phyloP scores from a whole-genome alignment of 2,797 vertebrate genomes.

The Pipistrellus pipistrellus region DNA sequence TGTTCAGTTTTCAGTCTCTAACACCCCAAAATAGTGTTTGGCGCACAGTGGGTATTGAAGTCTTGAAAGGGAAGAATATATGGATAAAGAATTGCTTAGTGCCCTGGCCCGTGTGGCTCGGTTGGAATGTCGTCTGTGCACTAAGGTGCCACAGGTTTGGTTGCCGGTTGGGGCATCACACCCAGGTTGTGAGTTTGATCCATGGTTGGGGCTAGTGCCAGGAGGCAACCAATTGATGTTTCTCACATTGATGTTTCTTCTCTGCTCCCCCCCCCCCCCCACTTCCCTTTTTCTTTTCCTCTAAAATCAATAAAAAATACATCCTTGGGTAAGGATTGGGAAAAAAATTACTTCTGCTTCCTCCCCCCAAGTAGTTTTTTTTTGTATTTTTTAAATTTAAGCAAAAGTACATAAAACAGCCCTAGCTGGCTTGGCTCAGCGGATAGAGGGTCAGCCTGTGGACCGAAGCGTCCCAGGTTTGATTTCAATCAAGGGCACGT shows the following conservation, averaged over 20 bases:
- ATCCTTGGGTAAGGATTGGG: not conserved
- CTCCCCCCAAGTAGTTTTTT: not conserved
- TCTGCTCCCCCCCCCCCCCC: too few relatives aligned
- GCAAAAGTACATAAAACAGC: not conserved
- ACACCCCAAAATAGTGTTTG: not conserved
- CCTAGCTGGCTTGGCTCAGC: too few relatives aligned
- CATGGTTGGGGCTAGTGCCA: not conserved
- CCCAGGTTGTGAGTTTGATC: not conserved
- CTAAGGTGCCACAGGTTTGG: not conserved
- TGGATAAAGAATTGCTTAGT: not conserved
- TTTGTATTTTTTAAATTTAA: conserved; percentile 34
- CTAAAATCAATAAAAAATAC: not conserved
- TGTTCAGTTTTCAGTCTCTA: conserved; percentile 40
- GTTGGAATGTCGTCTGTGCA: not conserved
- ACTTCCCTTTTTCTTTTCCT: too few relatives aligned
- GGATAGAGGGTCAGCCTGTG: too few relatives aligned
- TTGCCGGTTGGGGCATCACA: not conserved
- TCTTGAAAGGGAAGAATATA: conserved; percentile 19
- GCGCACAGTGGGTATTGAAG: not conserved
- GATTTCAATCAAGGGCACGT: too few relatives aligned
- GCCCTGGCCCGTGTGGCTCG: not conserved
- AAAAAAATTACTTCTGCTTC: not conserved
- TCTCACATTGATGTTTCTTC: not conserved
- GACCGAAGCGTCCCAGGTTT: too few relatives aligned
- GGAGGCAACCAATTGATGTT: not conserved